These are phyloP conservation scores for Styela plicata DNA, from an alignment of 23 tunicate species.

Conservation along the genomic window DNA sequence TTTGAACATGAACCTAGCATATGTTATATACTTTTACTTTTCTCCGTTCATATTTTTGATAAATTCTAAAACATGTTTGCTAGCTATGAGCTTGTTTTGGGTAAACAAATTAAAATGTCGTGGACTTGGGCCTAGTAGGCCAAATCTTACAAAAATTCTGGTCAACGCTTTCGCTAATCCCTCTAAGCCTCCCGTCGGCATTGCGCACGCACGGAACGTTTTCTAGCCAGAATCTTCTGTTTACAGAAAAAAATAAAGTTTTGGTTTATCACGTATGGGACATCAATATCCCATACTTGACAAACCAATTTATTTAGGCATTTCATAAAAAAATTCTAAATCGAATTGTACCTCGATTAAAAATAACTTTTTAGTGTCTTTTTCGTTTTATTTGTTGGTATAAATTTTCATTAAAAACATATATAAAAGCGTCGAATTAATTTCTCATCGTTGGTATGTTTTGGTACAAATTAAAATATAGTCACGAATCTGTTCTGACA, in stretches of 20 bases:
- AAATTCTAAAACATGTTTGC: not conserved
- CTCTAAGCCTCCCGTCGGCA: not conserved
- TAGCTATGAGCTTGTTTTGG: not conserved
- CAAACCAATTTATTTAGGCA: too few relatives aligned
- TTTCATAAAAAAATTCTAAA: too few relatives aligned
- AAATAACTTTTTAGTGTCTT: not conserved
- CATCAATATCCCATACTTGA: too few relatives aligned
- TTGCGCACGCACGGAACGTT: not conserved
- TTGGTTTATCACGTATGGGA: too few relatives aligned
- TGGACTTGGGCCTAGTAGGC: not conserved
- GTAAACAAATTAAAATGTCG: not conserved
- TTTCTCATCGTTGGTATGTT: not conserved
- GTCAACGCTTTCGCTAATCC: not conserved
- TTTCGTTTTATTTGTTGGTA: too few relatives aligned
- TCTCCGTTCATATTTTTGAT: not conserved
- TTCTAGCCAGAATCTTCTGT: too few relatives aligned
- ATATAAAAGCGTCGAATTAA: not conserved
- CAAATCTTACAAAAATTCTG: not conserved
- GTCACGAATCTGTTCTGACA: not conserved
- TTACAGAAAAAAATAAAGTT: too few relatives aligned
- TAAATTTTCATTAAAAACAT: too few relatives aligned
- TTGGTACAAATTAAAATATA: not conserved
- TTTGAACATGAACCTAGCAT: too few relatives aligned
- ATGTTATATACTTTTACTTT: not conserved
- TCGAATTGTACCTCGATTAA: not conserved